Base-by-base conservation (phyloP, 2,888 invertebrate genomes). In the Ctena decussata region DNA sequence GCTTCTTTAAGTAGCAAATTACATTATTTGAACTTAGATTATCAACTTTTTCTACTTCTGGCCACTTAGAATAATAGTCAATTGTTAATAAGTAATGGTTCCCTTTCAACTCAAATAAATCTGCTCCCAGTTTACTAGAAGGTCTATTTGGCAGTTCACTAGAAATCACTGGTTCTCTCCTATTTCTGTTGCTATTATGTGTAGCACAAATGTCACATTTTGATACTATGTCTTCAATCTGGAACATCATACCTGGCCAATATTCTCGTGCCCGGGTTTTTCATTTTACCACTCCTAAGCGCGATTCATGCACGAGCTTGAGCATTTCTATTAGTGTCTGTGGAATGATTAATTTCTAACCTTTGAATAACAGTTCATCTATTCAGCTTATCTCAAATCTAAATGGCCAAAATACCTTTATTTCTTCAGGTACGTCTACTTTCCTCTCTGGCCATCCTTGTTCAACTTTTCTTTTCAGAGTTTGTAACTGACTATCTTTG, bases 321-420 rank as follows among this genome's bases (percentile, higher is more conserved):
- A 82, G n/a, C 39, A 87, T 87, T 46, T 84, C 82, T 70, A 77
- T 44, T 41, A 87, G 30, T 65, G 46, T 24, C n/a, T 35, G 44
- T 27, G 82, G 84, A 2, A 82, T 71, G 15, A 84, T 57, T 18
- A 70, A 49, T 53, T 75, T 74, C n/a, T 82, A 77, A 32, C 79
- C 87, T n/a, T 73, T 75, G 46, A 84, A 89, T 15, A 90, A 41
- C 3, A 91, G 41, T n/a, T 75, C 83, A 80, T 91, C 57, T 53
- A 84, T 71, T 0, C 76, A 44, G 0, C 86, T 57, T 3, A 91
- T 65, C 74, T 90, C 85, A 60, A 89, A 77, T 27, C 90, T 41
- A 27, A 84, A 80, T 12, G 76, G 49, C 78, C 85, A 90, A 71
- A 88, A 90, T 30, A 57, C 78, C 3, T 21, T 15, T 21, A 89